Base-by-base conservation (phyloP, 2,888 invertebrate genomes). In the Macrosiphum euphorbiae region DNA sequence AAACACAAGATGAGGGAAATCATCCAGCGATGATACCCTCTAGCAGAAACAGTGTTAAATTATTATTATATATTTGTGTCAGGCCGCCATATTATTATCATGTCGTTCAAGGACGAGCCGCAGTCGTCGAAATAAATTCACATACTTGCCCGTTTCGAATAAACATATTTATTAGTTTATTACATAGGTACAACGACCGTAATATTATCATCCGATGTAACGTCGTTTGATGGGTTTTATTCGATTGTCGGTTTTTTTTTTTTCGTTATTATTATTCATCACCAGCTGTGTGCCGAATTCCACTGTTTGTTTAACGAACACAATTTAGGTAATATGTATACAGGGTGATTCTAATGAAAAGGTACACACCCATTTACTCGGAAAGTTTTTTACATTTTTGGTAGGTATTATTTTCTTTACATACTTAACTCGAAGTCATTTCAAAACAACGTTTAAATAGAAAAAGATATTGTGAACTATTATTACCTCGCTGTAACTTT, bases 271-370 rank as follows among this genome's bases (percentile, higher is more conserved):
- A 78, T 78, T 78, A 35, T 78, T 78, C 35, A 78, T 78, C 35
- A 78, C 35, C 92, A 92, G 88, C 92, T 92, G 92, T 92, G 92
- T 67, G 55, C 92, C 88, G 55, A 44, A 78, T 87, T 88, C 41
- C 52, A 35, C 44, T 92, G 13, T 92, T 92, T 92, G 88, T 88
- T 88, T 52, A 52, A 88, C 41, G 41, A 67, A 92, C 44, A 50
- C 55, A 41, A 78, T 78, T 78, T 41, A 35, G 20, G 20, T 78
- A 78, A 78, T 35, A 78, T 35, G 20, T 78, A 78, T 78, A 78
- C 78, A 35, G 78, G 35, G 20, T 35, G 78, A 41, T 78, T 78
- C 78, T 35, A 20, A 28, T 67, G 7, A 67, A 5, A 7, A 20
- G 28, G 16, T 20, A 78, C 20, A 78, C 20, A 78, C 2, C 13